A percentile compares a stretch with the other conserved stretches of the same genome.
Evolutionary conservation across 2,797 vertebrate species (phyloP).

Genomic region (Dryobates pubescens): DNA sequence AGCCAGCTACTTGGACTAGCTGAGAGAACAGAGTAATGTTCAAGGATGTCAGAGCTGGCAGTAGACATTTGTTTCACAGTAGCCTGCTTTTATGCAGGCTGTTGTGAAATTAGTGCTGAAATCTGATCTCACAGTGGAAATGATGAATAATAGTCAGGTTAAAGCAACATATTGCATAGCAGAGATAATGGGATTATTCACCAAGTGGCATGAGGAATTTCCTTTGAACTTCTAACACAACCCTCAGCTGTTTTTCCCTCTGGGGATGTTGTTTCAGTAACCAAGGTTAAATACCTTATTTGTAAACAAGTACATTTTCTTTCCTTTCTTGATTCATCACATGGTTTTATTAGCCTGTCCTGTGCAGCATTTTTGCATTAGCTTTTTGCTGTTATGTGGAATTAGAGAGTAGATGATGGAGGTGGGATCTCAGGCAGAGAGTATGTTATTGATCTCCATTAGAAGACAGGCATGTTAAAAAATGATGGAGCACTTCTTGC

Average conservation of each 20-base stretch:
- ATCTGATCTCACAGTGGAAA: conserved; percentile 11
- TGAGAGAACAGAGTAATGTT: neutral
- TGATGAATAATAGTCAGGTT: neutral
- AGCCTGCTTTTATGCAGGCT: neutral
- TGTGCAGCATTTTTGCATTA: neutral
- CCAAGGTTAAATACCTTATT: conserved; percentile 15
- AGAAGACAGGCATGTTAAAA: neutral
- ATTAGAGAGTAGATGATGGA: neutral
- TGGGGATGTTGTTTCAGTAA: conserved; percentile 9
- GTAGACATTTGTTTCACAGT: neutral
- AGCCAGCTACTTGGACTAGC: neutral
- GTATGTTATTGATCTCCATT: neutral
- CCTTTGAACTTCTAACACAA: conserved; percentile 28
- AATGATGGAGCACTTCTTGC: neutral
- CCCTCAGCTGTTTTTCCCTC: neutral
- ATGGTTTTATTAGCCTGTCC: neutral
- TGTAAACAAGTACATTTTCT: neutral
- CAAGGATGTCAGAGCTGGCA: neutral
- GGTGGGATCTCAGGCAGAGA: neutral
- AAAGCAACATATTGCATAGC: conserved; percentile 1
- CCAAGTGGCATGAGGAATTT: neutral
- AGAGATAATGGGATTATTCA: neutral
- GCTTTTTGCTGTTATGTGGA: neutral
- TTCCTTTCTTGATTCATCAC: neutral
- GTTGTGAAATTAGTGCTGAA: neutral